Conservation (phyloP, 2,113 vertebrate genomes). For the Verasper variegatus region DNA sequence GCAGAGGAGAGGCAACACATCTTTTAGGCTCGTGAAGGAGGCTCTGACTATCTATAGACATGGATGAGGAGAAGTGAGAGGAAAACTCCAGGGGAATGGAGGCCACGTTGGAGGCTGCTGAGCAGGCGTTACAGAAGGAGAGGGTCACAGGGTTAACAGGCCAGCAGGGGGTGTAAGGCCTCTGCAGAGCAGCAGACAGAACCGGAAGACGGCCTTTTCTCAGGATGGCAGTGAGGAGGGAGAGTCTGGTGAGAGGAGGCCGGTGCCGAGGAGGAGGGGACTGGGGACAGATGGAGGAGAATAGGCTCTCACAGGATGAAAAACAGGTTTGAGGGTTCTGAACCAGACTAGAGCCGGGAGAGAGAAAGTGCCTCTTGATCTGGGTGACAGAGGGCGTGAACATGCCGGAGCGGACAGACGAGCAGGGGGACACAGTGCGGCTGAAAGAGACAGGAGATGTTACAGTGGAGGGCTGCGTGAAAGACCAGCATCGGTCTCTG, state of each 20-base stretch:
- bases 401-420: constrained; percentile 76
- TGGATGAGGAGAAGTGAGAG: constrained; percentile 76
- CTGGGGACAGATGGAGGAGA: constrained; percentile 66
- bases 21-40: constrained; percentile 33
- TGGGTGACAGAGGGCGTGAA: constrained; percentile 85
- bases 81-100: constrained; percentile 82
- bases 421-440: constrained; percentile 71
- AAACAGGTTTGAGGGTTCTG: constrained; percentile 80
- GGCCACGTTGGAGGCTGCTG: constrained; percentile 85
- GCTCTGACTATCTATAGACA: constrained; percentile 67
- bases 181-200: constrained; percentile 71
- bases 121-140: constrained; percentile 78
- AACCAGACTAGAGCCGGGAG: constrained; percentile 86
- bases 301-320: constrained; percentile 82
- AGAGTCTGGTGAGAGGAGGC: constrained; percentile 87
- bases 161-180: constrained; percentile 84
- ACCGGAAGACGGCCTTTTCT: constrained; percentile 87
- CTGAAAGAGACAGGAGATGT: constrained; percentile 71
- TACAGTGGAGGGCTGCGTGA: constrained; percentile 40
- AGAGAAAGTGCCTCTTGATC: constrained; percentile 85
- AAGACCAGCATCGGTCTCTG: constrained; percentile 67
- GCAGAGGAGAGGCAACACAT: constrained; percentile 19
- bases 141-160: constrained; percentile 76
- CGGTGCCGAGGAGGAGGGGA: constrained; percentile 75
- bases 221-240: constrained; percentile 93